These are phyloP conservation scores for Bolinopsis microptera DNA, from an alignment of 37 sponge, comb jelly and placozoan genomes.

Conservation along the genomic window DNA sequence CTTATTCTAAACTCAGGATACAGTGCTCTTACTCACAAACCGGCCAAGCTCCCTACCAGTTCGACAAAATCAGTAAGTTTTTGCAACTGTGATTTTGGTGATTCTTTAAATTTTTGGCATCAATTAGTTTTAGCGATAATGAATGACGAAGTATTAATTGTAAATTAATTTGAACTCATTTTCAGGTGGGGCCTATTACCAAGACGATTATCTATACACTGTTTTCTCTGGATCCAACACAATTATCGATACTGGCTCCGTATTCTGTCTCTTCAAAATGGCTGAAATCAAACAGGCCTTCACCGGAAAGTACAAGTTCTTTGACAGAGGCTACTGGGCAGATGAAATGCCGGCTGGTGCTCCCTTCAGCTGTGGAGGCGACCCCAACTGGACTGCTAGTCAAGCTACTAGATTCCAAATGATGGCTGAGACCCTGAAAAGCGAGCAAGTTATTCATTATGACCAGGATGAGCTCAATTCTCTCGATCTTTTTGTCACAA, in stretches of 20 bases:
- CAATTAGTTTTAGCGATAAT: too few species aligned
- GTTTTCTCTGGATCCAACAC: constrained; percentile 64
- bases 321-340: background rate
- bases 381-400: constrained; percentile 43
- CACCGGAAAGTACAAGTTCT: constrained; percentile 12
- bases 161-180: too few species aligned
- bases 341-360: constrained; percentile 13
- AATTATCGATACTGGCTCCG: constrained; percentile 51
- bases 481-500: constrained; percentile 6
- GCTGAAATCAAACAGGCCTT: constrained; percentile 19
- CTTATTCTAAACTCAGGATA: constrained; percentile 47
- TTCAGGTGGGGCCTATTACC: constrained; percentile 36
- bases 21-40: constrained; percentile 64
- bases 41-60: constrained; percentile 54
- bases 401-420: constrained; percentile 42
- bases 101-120: too few species aligned
- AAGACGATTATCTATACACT: constrained; percentile 48
- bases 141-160: too few species aligned
- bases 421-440: constrained; percentile 21
- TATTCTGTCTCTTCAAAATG: constrained; percentile 65
- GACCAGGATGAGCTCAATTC: constrained; percentile 46
- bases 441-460: constrained; percentile 43
- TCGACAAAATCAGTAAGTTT: constrained; percentile 56
- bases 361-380: constrained; percentile 34
- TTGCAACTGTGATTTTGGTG: background rate